Evolutionary conservation across 2,888 invertebrate genomes (phyloP), one percentile per base, ranked within the genome.

Genomic region (Cataglyphis cursor): DNA sequence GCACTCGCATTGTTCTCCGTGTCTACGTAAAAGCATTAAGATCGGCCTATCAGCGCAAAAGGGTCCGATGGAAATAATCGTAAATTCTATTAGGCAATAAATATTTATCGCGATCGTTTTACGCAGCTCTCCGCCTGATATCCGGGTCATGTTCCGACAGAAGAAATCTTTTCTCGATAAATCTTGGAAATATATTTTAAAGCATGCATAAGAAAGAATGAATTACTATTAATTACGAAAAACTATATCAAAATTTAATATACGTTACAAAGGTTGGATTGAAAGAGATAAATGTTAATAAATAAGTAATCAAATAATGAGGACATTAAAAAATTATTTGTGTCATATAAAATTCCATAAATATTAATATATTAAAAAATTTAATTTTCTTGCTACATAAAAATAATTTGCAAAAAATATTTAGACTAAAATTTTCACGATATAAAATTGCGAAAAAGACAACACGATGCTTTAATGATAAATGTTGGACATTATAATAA

Each of bases 61-160:
- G 68, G 68, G 21, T 78, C 44, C 28, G 31, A 64, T 65, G 6
- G 75, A 78, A 57, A 78, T 78, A 78, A 78, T 78, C 78, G 59
- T 78, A 78, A 78, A 78, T 78, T 57, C 44, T 59, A 78, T 78
- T 78, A 44, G 59, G 31, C 57, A 59, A 78, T 15, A 59, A 70
- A 78, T 57, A 57, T 78, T 59, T 68, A 78, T 78, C 70, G 31
- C 59, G 35, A 75, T 64, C 62, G 10, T 68, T 70, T 70, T 35
- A 59, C 66, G 66, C 75, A 66, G 38, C 51, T 54, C 38, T 54
- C 12, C 38, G 18, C 21, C 18, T 15, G 51, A 75, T 75, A 75
- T 75, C 38, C 38, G n/a, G n/a, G 12, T 75, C n/a, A 35, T 35
- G 18, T 48, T 51, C 12, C 24, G 24, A 75, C 4, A 64, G 62